Percentiles rank a stretch among this genome's conserved stretches.
These are phyloP conservation scores for Acromyrmex charruanus DNA, from an alignment of 1,140 invertebrate genomes.

Conservation along the genomic window DNA sequence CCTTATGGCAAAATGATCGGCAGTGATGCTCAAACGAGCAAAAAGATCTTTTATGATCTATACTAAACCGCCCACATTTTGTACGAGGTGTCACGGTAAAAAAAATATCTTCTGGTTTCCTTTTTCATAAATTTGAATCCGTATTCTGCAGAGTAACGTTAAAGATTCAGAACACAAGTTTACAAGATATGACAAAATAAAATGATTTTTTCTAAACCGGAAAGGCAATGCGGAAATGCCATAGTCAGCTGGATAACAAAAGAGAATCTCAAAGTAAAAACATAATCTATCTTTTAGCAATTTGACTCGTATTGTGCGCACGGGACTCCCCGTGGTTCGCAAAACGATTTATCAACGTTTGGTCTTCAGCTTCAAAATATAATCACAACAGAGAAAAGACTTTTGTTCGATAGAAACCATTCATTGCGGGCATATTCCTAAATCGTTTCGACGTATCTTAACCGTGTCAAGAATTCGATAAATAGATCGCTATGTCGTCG, in stretches of 20 bases:
- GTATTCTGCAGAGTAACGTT: neutral
- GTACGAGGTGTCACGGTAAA: neutral
- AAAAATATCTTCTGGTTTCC: neutral
- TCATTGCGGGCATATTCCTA: neutral
- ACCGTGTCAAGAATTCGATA: conserved; percentile 26
- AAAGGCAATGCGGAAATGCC: conserved; percentile 27
- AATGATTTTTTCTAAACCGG: neutral
- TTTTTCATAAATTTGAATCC: neutral
- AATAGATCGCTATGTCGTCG: conserved; percentile 26
- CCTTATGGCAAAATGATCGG: conserved; percentile 59
- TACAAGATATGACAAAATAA: neutral
- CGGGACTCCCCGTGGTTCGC: conserved; percentile 15
- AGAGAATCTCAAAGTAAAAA: neutral
- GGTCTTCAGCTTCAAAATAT: conserved; percentile 42
- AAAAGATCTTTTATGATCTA: neutral
- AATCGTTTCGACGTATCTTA: conserved; percentile 44
- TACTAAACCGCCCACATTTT: neutral
- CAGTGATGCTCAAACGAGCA: conserved; percentile 63
- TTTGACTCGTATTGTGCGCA: conserved; percentile 33
- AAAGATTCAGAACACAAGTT: neutral
- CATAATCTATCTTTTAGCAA: conserved; percentile 19
- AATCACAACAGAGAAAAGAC: conserved; percentile 18
- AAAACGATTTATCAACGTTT: conserved; percentile 64
- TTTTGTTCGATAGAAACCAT: conserved; percentile 32
- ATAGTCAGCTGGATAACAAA: neutral